Evolutionary conservation across 2,797 vertebrate species (phyloP).

Genomic region (Sebastes minor): DNA sequence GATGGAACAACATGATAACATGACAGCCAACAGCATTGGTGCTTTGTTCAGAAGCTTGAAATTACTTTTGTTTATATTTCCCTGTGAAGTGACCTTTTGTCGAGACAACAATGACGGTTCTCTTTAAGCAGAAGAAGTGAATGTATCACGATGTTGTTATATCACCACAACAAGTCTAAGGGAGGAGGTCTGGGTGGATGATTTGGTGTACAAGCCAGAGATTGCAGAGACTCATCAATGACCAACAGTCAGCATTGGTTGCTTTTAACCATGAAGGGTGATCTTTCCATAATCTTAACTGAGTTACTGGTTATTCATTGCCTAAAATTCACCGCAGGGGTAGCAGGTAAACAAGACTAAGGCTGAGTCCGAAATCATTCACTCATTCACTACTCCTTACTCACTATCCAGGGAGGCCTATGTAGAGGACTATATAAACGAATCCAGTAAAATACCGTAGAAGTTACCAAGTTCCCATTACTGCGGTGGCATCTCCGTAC

Average conservation of each 20-base stretch:
- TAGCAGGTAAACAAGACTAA: not conserved
- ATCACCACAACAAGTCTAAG: not conserved
- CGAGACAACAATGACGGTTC: not conserved
- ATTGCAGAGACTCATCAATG: not conserved
- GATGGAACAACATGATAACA: conserved; percentile 5
- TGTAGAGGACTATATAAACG: no score
- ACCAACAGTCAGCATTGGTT: not conserved
- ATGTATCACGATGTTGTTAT: not conserved
- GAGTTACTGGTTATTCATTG: not conserved
- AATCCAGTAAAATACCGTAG: no score
- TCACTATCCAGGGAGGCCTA: no score
- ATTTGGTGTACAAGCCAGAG: not conserved
- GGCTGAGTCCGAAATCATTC: no score
- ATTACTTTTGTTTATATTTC: not conserved
- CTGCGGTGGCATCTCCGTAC: no score
- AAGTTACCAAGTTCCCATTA: no score
- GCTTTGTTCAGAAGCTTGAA: not conserved
- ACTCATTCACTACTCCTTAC: no score
- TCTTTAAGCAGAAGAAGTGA: not conserved
- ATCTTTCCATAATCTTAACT: not conserved
- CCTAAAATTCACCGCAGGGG: not conserved
- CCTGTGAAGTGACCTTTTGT: not conserved
- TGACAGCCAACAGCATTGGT: not conserved
- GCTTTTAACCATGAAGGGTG: not conserved
- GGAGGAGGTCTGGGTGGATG: not conserved